These are phyloP conservation scores for Nesogale talazaci DNA, from an alignment of 2,113 vertebrate genomes.

Conservation along the genomic window DNA sequence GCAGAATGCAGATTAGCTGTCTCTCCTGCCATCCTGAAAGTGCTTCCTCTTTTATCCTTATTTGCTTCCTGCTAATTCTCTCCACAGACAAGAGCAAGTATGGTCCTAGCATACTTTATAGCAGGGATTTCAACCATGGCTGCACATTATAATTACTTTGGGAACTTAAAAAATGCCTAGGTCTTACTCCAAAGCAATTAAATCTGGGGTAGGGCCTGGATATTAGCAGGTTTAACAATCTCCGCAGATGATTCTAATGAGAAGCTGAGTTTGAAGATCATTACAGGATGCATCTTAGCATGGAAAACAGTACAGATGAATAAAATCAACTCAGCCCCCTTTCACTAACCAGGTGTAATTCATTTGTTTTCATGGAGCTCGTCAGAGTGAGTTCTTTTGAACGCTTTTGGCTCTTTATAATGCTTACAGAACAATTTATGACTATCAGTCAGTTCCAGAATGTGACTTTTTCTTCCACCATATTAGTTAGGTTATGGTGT, in stretches of 20 bases:
- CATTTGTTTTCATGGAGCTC: conserved; percentile 56
- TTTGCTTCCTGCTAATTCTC: conserved; percentile 40
- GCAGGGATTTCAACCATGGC: conserved; percentile 22
- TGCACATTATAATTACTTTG: conserved; percentile 43
- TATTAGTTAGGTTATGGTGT: conserved; percentile 42
- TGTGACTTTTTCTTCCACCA: conserved; percentile 21
- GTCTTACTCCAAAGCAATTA: conserved; percentile 53
- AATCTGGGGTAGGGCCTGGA: not conserved
- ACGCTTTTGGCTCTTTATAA: conserved; percentile 46
- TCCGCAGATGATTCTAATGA: conserved; percentile 6
- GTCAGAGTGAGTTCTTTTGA: conserved; percentile 29
- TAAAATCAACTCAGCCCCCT: conserved; percentile 18
- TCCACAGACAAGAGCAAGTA: conserved; percentile 25
- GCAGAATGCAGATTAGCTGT: not conserved
- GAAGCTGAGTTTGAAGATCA: conserved; percentile 43
- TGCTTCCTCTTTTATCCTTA: conserved; percentile 43
- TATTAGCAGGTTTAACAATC: conserved; percentile 45
- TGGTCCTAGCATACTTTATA: conserved; percentile 54
- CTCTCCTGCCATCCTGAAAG: not conserved
- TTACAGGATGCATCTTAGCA: conserved; percentile 14
- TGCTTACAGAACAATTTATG: conserved; percentile 48
- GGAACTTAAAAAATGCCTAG: conserved; percentile 44
- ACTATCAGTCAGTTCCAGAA: conserved; percentile 34
- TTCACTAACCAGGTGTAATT: not conserved
- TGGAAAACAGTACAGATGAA: conserved; percentile 44